A percentile compares a stretch with the other conserved stretches of the same genome.
phyloP scores from a whole-genome alignment of 2,113 vertebrate species.

The Pelvicachromis taeniatus region DNA sequence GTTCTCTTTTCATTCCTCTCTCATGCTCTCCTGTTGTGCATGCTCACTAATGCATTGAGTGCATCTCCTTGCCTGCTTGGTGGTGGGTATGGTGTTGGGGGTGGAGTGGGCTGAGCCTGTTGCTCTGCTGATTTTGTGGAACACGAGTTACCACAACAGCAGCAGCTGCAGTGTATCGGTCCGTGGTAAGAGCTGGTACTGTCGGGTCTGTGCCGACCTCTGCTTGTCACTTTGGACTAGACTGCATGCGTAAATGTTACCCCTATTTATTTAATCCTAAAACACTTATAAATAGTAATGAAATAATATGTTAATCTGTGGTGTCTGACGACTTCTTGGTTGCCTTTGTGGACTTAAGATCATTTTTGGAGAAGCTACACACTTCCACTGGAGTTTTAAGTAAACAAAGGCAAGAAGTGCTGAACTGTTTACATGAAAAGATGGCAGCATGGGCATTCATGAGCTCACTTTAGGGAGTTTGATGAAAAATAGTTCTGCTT shows the following conservation, averaged over 20 bases:
- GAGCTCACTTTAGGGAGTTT: not conserved
- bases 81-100: constrained; percentile 61
- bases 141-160: constrained; percentile 51
- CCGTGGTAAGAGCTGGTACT: constrained; percentile 81
- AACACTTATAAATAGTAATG: not conserved
- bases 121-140: constrained; percentile 54
- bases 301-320: not conserved
- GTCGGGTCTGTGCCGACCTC: constrained; percentile 87
- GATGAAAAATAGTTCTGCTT: not conserved
- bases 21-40: constrained; percentile 32
- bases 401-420: constrained; percentile 55
- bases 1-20: not conserved
- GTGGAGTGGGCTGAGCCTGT: constrained; percentile 54
- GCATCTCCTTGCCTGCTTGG: constrained; percentile 46
- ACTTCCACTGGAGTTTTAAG: constrained; percentile 46
- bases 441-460: not conserved
- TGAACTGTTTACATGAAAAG: not conserved
- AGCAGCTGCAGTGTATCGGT: constrained; percentile 29
- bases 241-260: constrained; percentile 8
- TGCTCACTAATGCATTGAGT: constrained; percentile 57
- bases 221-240: constrained; percentile 67
- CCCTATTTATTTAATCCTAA: not conserved
- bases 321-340: not conserved
- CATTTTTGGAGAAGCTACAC: not conserved
- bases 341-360: constrained; percentile 59